Base-by-base conservation (phyloP, 2,888 invertebrate genomes). In the Melanargia galathea region DNA sequence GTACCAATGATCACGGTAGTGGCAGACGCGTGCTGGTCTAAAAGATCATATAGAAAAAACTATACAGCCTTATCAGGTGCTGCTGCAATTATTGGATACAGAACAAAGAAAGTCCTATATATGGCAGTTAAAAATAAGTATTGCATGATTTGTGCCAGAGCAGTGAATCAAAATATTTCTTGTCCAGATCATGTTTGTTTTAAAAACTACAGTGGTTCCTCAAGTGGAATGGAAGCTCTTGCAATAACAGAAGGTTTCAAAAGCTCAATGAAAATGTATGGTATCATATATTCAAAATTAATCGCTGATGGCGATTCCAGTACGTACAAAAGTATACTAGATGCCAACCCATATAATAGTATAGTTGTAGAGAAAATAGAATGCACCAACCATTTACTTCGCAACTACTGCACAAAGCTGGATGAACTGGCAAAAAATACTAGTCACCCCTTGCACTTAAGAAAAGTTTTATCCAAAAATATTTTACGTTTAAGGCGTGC, bases 11-110 rank as follows among this genome's bases (percentile, higher is more conserved):
- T 64, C 2, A 38, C 54, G 3, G 62, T 62, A 4, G 59, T 63
- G n/a, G 65, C 58, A 20, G 70, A 70, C 62, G 69, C 57, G 16
- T 65, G 35, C 11, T 35, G 35, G 13, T 35, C 35, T 11, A 35
- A 35, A 35, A 35, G 35, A 11, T 35, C 35, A 3, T 35, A 35
- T 6, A 26, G 26, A 26, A 35, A 35, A 35, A 35, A 35, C 11
- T 35, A 35, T 11, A 11, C 8, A 10, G 35, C 35, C 8, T 35
- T 10, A 35, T 33, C 33, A 33, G 33, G 33, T 8, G 33, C 33
- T 8, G 33, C 33, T 33, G 33, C 8, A 4, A 33, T 35, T 35
- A 35, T 35, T 10, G 35, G 35, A 11, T 35, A 10, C 35, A 35
- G 35, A 11, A 35, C 35, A 35, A 35, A 35, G 2, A 35, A 35